A percentile compares a stretch with the other conserved stretches of the same genome.
These are phyloP conservation scores for Metopia argyrocephala DNA, from an alignment of 2,888 invertebrate species.

Conservation along the genomic window DNA sequence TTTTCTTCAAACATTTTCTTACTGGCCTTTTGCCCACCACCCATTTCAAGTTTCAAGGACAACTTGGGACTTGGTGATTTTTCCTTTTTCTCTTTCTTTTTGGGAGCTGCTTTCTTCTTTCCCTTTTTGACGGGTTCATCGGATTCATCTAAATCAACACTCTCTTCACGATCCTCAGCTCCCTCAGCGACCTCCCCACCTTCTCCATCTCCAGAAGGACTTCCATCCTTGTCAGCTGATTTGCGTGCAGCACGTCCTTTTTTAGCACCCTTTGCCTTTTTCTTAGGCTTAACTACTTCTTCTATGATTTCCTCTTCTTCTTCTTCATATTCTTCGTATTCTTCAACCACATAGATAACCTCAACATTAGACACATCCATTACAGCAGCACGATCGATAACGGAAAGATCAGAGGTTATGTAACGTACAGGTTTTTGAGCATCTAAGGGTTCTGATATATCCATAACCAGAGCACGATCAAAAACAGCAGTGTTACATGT, in stretches of 20 bases:
- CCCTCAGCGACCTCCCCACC: conserved; percentile 66
- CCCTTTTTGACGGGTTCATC: conserved; percentile 74
- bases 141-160: conserved; percentile 70
- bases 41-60: conserved; percentile 76
- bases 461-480: conserved; percentile 78
- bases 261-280: conserved; percentile 69
- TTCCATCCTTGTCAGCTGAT: conserved; percentile 72
- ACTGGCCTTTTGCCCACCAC: conserved; percentile 75
- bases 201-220: conserved; percentile 62
- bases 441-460: conserved; percentile 77
- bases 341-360: conserved; percentile 78
- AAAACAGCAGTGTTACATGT: conserved; percentile 78
- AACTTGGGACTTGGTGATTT: conserved; percentile 76
- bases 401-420: conserved; percentile 78
- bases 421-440: conserved; percentile 77
- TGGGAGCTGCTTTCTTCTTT: conserved; percentile 74
- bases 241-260: conserved; percentile 71
- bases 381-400: conserved; percentile 78
- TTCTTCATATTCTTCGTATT: conserved; percentile 76
- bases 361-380: conserved; percentile 79
- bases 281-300: conserved; percentile 74
- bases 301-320: conserved; percentile 72
- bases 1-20: conserved; percentile 77
- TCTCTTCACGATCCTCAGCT: conserved; percentile 73
- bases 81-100: conserved; percentile 77